These are phyloP conservation scores for Ornithoptera alexandrae DNA, from an alignment of 2,888 invertebrate species.

Conservation along the genomic window DNA sequence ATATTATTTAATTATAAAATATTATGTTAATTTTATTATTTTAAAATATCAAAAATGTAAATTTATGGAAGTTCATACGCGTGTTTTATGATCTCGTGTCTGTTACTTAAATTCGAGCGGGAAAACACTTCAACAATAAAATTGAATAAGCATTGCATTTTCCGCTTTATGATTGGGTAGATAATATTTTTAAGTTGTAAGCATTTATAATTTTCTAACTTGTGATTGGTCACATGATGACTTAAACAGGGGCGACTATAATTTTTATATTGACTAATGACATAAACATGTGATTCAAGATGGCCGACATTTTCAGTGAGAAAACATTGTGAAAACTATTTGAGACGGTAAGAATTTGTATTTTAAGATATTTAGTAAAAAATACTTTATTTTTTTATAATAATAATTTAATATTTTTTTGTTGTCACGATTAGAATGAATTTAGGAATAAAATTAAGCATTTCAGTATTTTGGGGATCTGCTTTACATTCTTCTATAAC, in stretches of 20 bases:
- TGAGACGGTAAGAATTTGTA: constrained; percentile 54
- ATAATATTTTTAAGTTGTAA: constrained; percentile 43
- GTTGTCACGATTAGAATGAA: too few species aligned
- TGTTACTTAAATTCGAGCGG: constrained; percentile 46
- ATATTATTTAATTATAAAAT: constrained; percentile 14
- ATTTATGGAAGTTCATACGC: background rate
- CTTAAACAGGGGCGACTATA: constrained; percentile 47
- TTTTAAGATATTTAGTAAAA: constrained; percentile 25
- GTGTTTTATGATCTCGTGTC: constrained; percentile 21
- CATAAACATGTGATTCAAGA: constrained; percentile 75
- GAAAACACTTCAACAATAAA: constrained; percentile 38
- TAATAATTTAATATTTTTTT: background rate
- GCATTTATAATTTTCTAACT: constrained; percentile 44
- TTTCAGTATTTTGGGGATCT: background rate
- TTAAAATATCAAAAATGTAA: background rate
- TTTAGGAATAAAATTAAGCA: too few species aligned
- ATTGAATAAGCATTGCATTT: constrained; percentile 33
- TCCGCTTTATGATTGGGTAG: constrained; percentile 45
- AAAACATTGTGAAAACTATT: constrained; percentile 46
- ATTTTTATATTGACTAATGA: constrained; percentile 49
- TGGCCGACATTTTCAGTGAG: constrained; percentile 61
- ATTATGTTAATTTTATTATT: constrained; percentile 5
- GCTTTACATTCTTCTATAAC: background rate
- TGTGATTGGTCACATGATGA: constrained; percentile 73
- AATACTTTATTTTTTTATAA: background rate